Conservation (phyloP, 1,140 invertebrate species). For the Diabrotica virgifera region DNA sequence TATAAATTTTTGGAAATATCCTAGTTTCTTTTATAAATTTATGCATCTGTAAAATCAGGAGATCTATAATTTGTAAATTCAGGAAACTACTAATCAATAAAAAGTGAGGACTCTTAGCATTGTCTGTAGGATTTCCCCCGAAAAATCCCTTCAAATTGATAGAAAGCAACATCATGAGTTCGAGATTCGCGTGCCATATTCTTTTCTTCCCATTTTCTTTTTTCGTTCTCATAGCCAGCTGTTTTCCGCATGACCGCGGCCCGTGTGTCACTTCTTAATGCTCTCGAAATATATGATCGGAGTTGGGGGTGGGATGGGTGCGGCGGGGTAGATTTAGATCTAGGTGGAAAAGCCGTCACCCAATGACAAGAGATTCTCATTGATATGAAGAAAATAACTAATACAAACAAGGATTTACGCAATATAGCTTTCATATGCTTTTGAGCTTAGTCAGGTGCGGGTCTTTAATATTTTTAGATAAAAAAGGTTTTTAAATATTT, state of each 20-base stretch:
- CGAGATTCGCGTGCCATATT: not conserved
- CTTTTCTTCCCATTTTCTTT: not conserved
- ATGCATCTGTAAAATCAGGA: too few relatives aligned
- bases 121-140: too few relatives aligned
- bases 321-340: not conserved
- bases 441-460: not conserved
- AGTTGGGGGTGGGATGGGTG: not conserved
- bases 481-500: not conserved
- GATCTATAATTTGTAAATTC: too few relatives aligned
- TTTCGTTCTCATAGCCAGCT: slow-evolving; percentile 1
- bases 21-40: too few relatives aligned
- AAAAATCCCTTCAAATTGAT: not conserved
- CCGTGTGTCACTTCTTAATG: slow-evolving; percentile 1
- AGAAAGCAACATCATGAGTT: slow-evolving; percentile 2
- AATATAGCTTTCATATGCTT: slow-evolving; percentile 1
- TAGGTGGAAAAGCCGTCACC: slow-evolving; percentile 1
- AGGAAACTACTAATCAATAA: too few relatives aligned
- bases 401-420: not conserved
- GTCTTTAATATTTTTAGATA: not conserved
- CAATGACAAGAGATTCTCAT: slow-evolving; percentile 2
- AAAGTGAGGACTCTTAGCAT: too few relatives aligned
- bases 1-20: too few relatives aligned
- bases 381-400: not conserved
- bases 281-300: slow-evolving; percentile 2
- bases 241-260: not conserved